These are phyloP conservation scores for Yponomeuta sedellus DNA, from an alignment of 2,888 invertebrate genomes.

Conservation along the genomic window DNA sequence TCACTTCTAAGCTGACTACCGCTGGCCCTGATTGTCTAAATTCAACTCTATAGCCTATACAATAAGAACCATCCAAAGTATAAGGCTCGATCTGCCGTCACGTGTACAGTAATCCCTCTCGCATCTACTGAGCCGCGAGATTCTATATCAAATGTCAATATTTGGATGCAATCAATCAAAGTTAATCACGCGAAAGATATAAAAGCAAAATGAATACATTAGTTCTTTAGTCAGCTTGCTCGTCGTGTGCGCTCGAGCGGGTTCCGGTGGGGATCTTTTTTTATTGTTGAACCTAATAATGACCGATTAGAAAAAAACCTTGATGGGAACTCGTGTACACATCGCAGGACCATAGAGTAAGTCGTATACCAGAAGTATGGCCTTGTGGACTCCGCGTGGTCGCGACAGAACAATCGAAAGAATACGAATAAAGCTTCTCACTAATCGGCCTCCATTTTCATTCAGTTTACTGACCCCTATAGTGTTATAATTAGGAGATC, in stretches of 20 bases:
- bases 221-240: slow-evolving; percentile 50
- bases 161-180: slow-evolving; percentile 74
- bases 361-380: too few relatives aligned
- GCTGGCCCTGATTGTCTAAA: too few relatives aligned
- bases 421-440: too few relatives aligned
- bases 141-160: slow-evolving; percentile 69
- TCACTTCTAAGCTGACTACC: too few relatives aligned
- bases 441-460: too few relatives aligned
- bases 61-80: too few relatives aligned
- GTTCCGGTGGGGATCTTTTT: slow-evolving; percentile 44
- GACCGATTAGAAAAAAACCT: slow-evolving; percentile 62
- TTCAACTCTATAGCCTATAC: too few relatives aligned
- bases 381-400: too few relatives aligned
- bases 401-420: too few relatives aligned
- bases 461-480: too few relatives aligned
- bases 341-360: slow-evolving; percentile 7
- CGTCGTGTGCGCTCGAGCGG: slow-evolving; percentile 54
- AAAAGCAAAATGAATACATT: slow-evolving; percentile 73
- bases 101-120: slow-evolving; percentile 32
- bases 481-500: too few relatives aligned
- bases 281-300: slow-evolving; percentile 56
- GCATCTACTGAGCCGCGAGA: slow-evolving; percentile 35
- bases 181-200: slow-evolving; percentile 74
- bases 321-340: slow-evolving; percentile 44
- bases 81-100: slow-evolving; percentile 5